These are phyloP conservation scores for Aphidius colemani DNA, from an alignment of 2,888 invertebrate genomes.

Conservation along the genomic window DNA sequence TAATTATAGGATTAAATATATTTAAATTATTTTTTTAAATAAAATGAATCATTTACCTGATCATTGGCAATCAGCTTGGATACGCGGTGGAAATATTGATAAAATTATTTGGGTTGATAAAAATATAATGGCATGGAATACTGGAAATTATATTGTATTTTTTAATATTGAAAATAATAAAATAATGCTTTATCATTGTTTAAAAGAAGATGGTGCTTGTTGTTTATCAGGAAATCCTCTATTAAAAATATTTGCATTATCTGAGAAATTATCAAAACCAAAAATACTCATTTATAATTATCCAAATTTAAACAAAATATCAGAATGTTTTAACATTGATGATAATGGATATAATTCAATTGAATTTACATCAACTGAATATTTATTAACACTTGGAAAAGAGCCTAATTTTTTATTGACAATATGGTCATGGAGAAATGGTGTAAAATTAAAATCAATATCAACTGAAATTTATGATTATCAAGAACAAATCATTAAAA, in stretches of 20 bases:
- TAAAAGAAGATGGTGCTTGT: conserved; percentile 45
- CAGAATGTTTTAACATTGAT: conserved; percentile 42
- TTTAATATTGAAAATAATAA: conserved; percentile 38
- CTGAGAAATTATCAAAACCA: conserved; percentile 67
- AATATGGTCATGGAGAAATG: conserved; percentile 74
- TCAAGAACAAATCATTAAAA: conserved; percentile 42
- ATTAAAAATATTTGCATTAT: conserved; percentile 60
- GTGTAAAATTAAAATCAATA: conserved; percentile 61
- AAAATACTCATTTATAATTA: conserved; percentile 67
- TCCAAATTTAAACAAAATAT: conserved; percentile 64
- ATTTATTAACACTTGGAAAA: conserved; percentile 44
- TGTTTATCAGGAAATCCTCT: conserved; percentile 47
- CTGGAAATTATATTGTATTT: conserved; percentile 47
- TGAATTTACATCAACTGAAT: conserved; percentile 43
- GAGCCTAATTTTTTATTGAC: conserved; percentile 60
- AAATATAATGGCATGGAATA: conserved; percentile 50
- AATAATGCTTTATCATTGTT: conserved; percentile 38
- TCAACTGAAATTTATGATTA: conserved; percentile 45
- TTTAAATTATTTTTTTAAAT: no score
- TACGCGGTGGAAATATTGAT: conserved; percentile 45
- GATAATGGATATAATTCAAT: conserved; percentile 43
- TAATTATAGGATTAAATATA: no score
- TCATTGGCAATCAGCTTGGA: conserved; percentile 47
- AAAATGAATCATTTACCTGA: conserved; percentile 3
- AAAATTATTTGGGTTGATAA: conserved; percentile 50